Evolutionary conservation across 2,888 invertebrate species (phyloP).

Genomic region (Dynastes grantii): DNA sequence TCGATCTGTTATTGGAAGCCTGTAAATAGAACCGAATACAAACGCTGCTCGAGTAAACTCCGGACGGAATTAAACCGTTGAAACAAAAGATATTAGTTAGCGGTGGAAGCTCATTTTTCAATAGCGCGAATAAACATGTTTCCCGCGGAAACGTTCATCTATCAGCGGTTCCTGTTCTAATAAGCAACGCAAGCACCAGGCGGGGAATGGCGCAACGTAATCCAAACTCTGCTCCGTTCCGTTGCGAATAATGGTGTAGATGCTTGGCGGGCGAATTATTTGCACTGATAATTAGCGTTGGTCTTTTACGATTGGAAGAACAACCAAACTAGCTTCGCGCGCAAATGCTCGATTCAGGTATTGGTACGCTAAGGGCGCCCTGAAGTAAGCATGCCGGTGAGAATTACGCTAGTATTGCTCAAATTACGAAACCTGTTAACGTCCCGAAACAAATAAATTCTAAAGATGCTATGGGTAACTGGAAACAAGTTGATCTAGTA

Average conservation of each 20-base stretch:
- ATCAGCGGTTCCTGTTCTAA: constrained; percentile 66
- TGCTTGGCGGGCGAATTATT: constrained; percentile 61
- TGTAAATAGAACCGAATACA: constrained; percentile 39
- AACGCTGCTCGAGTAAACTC: constrained; percentile 24
- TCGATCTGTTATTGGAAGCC: constrained; percentile 17
- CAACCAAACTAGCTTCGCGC: constrained; percentile 13
- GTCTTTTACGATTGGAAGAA: constrained; percentile 27
- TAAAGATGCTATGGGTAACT: too few relatives aligned
- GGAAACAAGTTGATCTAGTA: too few relatives aligned
- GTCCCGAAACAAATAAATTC: too few relatives aligned
- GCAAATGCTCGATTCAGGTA: constrained; percentile 3
- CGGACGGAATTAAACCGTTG: constrained; percentile 50
- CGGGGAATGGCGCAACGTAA: constrained; percentile 3
- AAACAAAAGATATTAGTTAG: constrained; percentile 52
- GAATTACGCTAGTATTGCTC: too few relatives aligned
- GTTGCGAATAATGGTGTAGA: constrained; percentile 60
- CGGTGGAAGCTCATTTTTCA: constrained; percentile 63
- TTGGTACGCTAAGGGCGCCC: neutral
- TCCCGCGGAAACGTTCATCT: constrained; percentile 63
- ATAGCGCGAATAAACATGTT: constrained; percentile 67
- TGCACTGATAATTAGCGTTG: constrained; percentile 58
- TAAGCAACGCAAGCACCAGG: constrained; percentile 54
- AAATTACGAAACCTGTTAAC: too few relatives aligned
- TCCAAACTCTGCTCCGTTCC: constrained; percentile 18
- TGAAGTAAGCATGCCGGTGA: neutral